Conservation (phyloP, 2,888 invertebrate genomes). For the Eupithecia abbreviata region DNA sequence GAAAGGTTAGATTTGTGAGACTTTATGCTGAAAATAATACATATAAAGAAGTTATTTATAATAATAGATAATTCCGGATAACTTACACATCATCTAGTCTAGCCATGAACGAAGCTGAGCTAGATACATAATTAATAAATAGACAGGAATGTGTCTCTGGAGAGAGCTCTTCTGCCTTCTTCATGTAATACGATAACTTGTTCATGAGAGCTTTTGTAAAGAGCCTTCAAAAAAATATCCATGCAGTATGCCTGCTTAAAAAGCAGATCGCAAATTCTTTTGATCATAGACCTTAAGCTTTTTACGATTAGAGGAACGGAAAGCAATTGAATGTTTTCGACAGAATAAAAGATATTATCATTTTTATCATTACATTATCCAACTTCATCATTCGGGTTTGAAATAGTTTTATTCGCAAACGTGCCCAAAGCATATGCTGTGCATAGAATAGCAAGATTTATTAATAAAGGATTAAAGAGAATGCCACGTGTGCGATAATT, state of each 20-base stretch:
- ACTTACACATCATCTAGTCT: not conserved
- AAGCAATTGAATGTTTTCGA: not conserved
- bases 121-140: no score
- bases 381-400: no score
- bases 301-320: no score
- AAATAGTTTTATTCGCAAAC: not conserved
- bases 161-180: not conserved
- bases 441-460: constrained; percentile 14
- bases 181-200: not conserved
- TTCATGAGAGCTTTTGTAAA: not conserved
- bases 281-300: not conserved
- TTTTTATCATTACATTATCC: no score
- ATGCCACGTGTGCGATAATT: constrained; percentile 29
- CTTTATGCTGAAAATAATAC: not conserved
- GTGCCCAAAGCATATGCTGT: not conserved
- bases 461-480: constrained; percentile 16
- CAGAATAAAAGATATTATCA: no score
- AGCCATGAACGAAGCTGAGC: not conserved
- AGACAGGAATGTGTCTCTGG: no score
- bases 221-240: no score
- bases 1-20: not conserved
- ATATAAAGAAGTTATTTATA: no score
- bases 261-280: not conserved
- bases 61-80: not conserved
- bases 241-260: not conserved